These are phyloP conservation scores for Phalacrocorax carbo DNA, from an alignment of 2,113 vertebrate species.

Conservation along the genomic window DNA sequence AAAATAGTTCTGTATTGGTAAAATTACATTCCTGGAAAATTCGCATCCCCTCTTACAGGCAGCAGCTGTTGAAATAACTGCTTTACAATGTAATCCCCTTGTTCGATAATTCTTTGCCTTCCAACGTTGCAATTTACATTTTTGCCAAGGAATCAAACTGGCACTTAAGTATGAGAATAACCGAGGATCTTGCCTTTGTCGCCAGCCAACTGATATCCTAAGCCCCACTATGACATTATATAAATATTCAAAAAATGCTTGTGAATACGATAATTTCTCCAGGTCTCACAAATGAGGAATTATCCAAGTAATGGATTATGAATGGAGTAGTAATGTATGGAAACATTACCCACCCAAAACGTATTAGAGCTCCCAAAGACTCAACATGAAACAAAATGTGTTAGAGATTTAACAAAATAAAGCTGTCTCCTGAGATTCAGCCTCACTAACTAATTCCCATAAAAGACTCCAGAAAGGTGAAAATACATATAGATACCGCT, in stretches of 20 bases:
- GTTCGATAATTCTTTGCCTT: constrained; percentile 44
- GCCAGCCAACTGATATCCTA: constrained; percentile 53
- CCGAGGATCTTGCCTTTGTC: constrained; percentile 31
- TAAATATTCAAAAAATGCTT: constrained; percentile 67
- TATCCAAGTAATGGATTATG: constrained; percentile 70
- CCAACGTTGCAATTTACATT: constrained; percentile 9
- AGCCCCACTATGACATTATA: constrained; percentile 32
- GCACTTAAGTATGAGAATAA: constrained; percentile 42
- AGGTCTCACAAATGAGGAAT: constrained; percentile 64
- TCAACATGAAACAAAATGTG: constrained; percentile 38
- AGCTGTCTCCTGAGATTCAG: background rate
- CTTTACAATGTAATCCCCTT: constrained; percentile 50
- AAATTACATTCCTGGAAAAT: background rate
- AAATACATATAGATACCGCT: background rate
- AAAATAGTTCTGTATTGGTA: background rate
- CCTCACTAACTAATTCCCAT: background rate
- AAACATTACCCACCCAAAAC: constrained; percentile 47
- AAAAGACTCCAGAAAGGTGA: background rate
- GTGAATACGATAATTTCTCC: constrained; percentile 54
- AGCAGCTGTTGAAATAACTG: constrained; percentile 59
- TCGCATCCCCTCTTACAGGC: background rate
- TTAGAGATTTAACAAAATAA: constrained; percentile 31
- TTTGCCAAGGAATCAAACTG: constrained; percentile 57
- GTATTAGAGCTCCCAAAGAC: constrained; percentile 40
- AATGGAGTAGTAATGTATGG: constrained; percentile 47